Evolutionary conservation across 2,797 vertebrate species (phyloP), one percentile per base, ranked within the genome.

Genomic region (Cygnus olor): DNA sequence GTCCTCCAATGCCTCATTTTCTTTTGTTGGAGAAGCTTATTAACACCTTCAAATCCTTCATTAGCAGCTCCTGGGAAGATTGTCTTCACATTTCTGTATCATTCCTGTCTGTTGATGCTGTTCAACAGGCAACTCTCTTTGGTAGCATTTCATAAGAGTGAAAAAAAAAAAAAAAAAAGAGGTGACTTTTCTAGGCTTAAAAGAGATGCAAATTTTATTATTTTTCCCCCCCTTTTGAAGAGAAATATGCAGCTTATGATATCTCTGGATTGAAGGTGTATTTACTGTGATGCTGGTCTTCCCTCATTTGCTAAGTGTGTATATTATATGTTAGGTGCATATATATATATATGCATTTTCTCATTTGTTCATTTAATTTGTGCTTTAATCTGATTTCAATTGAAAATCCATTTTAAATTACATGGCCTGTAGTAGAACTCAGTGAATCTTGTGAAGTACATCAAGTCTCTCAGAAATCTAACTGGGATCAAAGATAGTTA

Each of bases 151-250:
- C 25, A 4, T 53, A 56, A 16, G 6, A 64, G 10, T 27, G 21
- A 42, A 3, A 49, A 38, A 68, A 76, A n/a, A 7, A n/a, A 8
- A 10, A 51, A 3, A 54, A 34, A 60, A 76, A n/a, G 9, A n/a
- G 9, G 9, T 64, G 1, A 42, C 27, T 22, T 2, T 19, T 82
- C 3, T 15, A 77, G 40, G 6, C 5, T 81, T 69, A 65, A 61
- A 64, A 53, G 32, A 51, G 7, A 3, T 1, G 0, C 18, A 53
- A 42, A 2, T 6, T 83, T 80, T 60, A 3, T 0, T 44, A 7
- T 7, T 8, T 14, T 10, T 8, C 44, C 45, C 21, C 47, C 6
- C 20, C 15, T 24, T 20, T 19, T 36, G 30, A 47, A 49, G 10
- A 16, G 4, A 18, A 65, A 25, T 13, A 7, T 40, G 11, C 28